These are phyloP conservation scores for Drosophila antonietae DNA, from an alignment of 2,888 invertebrate species.

Conservation along the genomic window DNA sequence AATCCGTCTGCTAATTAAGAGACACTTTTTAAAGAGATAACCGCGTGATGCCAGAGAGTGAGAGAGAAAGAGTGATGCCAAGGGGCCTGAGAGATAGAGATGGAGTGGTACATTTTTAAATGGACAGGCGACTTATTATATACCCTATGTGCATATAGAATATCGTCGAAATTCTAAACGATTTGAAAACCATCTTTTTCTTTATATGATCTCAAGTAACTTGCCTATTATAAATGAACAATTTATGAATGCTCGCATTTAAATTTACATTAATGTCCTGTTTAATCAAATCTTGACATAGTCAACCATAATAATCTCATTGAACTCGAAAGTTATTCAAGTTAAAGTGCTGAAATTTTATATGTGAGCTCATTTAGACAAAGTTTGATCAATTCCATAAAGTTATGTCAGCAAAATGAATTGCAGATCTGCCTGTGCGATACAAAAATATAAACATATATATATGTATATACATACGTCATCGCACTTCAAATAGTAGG, in stretches of 20 bases:
- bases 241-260: neutral
- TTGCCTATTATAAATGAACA: neutral
- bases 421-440: neutral
- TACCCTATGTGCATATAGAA: neutral
- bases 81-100: neutral
- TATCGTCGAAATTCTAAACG: neutral
- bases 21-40: constrained; percentile 17
- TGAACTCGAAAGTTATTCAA: neutral
- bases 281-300: no score
- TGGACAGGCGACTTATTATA: neutral
- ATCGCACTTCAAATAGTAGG: neutral
- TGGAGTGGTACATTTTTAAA: neutral
- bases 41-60: constrained; percentile 1
- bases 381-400: neutral
- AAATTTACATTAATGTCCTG: neutral
- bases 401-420: constrained; percentile 1
- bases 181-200: neutral
- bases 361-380: neutral
- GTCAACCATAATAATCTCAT: neutral
- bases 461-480: neutral
- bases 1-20: constrained; percentile 33
- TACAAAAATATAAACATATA: neutral
- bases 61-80: neutral
- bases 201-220: neutral
- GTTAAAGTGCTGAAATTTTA: neutral